These are phyloP conservation scores for Phenacoccus solenopsis DNA, from an alignment of 1,140 invertebrate genomes.

Conservation along the genomic window DNA sequence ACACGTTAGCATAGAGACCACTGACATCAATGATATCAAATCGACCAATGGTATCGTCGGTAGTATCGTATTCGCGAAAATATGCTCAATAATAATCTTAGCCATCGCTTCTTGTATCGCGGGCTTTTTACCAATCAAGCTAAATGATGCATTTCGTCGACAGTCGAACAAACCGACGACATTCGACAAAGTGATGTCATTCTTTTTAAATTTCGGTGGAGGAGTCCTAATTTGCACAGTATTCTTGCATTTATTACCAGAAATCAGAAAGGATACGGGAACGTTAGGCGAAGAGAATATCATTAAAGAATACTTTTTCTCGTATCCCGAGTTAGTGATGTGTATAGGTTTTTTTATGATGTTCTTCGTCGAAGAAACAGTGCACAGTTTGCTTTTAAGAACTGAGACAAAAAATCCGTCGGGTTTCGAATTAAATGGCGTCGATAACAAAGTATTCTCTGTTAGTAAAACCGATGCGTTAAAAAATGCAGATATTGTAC, in stretches of 20 bases:
- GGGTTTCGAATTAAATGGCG: too few species aligned
- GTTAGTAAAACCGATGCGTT: not conserved
- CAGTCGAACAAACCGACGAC: not conserved
- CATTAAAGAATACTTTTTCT: slow-evolving; percentile 28
- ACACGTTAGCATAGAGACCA: too few species aligned
- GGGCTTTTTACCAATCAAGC: not conserved
- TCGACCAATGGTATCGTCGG: not conserved
- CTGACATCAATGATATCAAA: too few species aligned
- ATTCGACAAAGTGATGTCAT: slow-evolving; percentile 21
- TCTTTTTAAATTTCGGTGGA: slow-evolving; percentile 69
- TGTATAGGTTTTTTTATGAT: slow-evolving; percentile 45
- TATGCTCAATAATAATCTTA: not conserved
- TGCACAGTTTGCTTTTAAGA: not conserved
- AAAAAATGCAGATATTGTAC: not conserved
- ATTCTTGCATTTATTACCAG: slow-evolving; percentile 78
- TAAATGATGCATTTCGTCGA: not conserved
- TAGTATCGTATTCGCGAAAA: not conserved
- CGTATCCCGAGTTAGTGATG: slow-evolving; percentile 40
- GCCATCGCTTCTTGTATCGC: not conserved
- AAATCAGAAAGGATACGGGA: slow-evolving; percentile 49
- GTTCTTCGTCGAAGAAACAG: slow-evolving; percentile 39
- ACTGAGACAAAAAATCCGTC: not conserved
- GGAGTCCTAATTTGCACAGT: slow-evolving; percentile 82
- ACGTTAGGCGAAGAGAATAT: not conserved
- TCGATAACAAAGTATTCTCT: not conserved